Conservation (phyloP, 2,797 vertebrate genomes). For the Characodon lateralis region DNA sequence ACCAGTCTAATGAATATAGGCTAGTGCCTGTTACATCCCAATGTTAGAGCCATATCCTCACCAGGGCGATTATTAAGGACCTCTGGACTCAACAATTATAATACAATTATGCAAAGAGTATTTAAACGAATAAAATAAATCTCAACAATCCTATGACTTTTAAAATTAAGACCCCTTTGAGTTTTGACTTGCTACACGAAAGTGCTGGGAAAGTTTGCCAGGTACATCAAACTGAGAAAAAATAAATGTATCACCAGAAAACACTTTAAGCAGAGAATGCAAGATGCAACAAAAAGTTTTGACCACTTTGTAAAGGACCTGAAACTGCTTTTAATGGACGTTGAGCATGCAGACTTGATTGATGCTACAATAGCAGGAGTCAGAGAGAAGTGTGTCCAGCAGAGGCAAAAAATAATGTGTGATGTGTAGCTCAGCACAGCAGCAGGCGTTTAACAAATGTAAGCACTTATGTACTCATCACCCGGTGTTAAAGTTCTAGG, state of each 20-base stretch:
- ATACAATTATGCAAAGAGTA: not conserved
- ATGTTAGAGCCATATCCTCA: not conserved
- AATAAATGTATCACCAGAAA: no score
- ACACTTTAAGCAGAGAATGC: conserved; percentile 27
- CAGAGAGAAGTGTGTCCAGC: conserved; percentile 25
- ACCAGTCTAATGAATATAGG: no score
- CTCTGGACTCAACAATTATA: not conserved
- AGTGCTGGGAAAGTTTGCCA: conserved; percentile 23
- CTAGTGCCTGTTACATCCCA: not conserved
- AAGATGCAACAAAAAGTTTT: conserved; percentile 21
- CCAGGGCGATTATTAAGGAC: not conserved
- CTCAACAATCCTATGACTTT: not conserved
- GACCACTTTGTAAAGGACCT: conserved; percentile 6
- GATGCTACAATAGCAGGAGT: conserved; percentile 32
- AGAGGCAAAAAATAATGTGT: not conserved
- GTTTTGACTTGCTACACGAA: not conserved
- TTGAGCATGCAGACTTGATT: conserved; percentile 27
- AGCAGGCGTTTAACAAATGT: no score
- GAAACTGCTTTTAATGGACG: conserved; percentile 18
- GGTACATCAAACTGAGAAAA: not conserved
- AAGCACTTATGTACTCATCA: no score
- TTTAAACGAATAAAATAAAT: not conserved
- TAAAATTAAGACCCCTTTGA: not conserved
- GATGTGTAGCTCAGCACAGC: no score
- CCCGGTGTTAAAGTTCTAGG: no score